Base-by-base conservation (phyloP, 1,140 invertebrate genomes). In the Semibalanus balanoides region DNA sequence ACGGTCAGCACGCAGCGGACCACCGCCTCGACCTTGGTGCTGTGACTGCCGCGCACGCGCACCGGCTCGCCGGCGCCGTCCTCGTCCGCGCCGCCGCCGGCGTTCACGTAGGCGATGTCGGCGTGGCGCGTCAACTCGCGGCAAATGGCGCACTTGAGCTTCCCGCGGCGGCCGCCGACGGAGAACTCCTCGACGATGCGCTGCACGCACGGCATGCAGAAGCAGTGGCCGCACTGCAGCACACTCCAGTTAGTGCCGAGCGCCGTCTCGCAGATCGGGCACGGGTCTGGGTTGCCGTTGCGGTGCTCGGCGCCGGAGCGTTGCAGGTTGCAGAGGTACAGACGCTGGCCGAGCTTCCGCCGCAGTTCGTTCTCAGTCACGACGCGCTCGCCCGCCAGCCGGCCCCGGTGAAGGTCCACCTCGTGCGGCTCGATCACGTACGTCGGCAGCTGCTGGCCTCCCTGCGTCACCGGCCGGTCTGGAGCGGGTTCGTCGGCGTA, bases 11-110 rank as follows among this genome's bases (percentile, higher is more conserved):
- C 80, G 73, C 87, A 83, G 74, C 85, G 81, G 3, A 92, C 84
- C 72, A 93, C 86, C n/a, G 85, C 88, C 76, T 89, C 85, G 11
- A 93, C 87, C 86, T 93, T 93, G 1, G 89, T 89, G 0, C 91
- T 92, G 82, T 88, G 87, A 76, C 87, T 87, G 3, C 90, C 90
- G 29, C 25, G n/a, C 3, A 72, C 70, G 0, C 11, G n/a, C n/a
- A 72, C 11, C 28, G 28, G n/a, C 1, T 22, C n/a, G 3, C 29
- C 70, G n/a, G n/a, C 70, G 76, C 83, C 81, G 1, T 85, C 79
- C 73, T 78, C 72, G 30, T 76, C 75, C 3, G n/a, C 19, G n/a
- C 3, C n/a, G 70, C 28, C 3, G 3, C 3, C 80, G 5, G 84
- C 85, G 79, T 87, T 85, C 51, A 90, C 88, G 81, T 88, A 89